A percentile compares a stretch with the other conserved stretches of the same genome.
phyloP scores from a whole-genome alignment of 2,797 vertebrate species.

The Allochrocebus solatus region DNA sequence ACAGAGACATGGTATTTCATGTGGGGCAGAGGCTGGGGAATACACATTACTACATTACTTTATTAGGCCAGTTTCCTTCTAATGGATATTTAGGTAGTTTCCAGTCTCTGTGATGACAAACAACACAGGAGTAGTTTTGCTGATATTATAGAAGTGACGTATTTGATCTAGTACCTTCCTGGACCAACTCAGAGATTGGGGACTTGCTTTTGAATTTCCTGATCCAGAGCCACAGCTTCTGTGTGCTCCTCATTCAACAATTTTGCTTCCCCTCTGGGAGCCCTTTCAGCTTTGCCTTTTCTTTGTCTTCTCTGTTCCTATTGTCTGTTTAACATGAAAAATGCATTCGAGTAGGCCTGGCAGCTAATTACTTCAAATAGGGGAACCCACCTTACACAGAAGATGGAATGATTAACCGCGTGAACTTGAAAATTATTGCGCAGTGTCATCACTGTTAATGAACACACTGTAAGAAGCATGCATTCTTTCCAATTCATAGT shows the following conservation, averaged over 20 bases:
- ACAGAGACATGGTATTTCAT: background rate
- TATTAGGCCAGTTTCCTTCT: background rate
- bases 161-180: background rate
- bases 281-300: background rate
- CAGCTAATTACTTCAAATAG: background rate
- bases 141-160: background rate
- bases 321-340: background rate
- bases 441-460: background rate
- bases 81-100: background rate
- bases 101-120: background rate
- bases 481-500: background rate
- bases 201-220: background rate
- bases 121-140: background rate
- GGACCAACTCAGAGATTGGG: background rate
- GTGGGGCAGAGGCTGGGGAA: too few species aligned
- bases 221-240: background rate
- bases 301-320: slow-evolving; percentile 9
- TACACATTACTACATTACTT: background rate
- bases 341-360: background rate
- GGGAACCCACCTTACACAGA: background rate
- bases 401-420: background rate
- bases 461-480: background rate
- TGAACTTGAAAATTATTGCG: background rate
- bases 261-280: background rate
- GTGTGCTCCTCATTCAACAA: background rate